A percentile compares a stretch with the other conserved stretches of the same genome.
phyloP scores from a whole-genome alignment of 2,888 invertebrate genomes.

The Cerastoderma edule region DNA sequence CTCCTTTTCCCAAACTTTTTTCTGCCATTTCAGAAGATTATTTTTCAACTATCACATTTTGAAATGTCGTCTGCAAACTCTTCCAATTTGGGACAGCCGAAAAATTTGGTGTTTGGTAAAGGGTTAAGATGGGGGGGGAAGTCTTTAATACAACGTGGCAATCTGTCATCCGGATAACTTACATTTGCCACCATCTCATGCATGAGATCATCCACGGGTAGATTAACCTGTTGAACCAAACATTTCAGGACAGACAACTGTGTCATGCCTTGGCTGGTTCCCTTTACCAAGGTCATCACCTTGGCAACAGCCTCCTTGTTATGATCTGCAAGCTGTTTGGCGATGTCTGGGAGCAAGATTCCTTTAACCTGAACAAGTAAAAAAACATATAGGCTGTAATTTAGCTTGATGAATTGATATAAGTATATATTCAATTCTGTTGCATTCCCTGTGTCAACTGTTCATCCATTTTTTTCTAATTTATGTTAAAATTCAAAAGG shows the following conservation, averaged over 20 bases:
- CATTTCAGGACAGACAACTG: conserved; percentile 18
- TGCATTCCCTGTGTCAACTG: no score
- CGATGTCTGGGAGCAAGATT: conserved; percentile 19
- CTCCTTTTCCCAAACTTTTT: conserved; percentile 1
- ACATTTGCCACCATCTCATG: neutral
- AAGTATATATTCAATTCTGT: no score
- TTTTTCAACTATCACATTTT: no score
- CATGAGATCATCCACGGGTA: neutral
- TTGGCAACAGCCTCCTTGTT: conserved; percentile 11
- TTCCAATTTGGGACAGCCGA: no score
- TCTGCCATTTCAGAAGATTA: no score
- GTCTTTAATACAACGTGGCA: no score
- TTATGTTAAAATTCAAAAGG: no score
- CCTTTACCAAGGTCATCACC: conserved; percentile 22
- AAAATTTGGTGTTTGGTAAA: neutral
- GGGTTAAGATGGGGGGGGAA: neutral
- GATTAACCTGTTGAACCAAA: conserved; percentile 2
- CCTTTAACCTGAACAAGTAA: conserved; percentile 22
- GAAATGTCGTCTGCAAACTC: no score
- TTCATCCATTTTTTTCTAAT: no score
- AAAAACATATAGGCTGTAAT: no score
- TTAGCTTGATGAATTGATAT: no score
- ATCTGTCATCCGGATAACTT: neutral
- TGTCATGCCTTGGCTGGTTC: neutral
- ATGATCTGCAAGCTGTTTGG: neutral